Evolutionary conservation across 2,888 invertebrate genomes (phyloP).

Genomic region (Gandaritis pyraliata): DNA sequence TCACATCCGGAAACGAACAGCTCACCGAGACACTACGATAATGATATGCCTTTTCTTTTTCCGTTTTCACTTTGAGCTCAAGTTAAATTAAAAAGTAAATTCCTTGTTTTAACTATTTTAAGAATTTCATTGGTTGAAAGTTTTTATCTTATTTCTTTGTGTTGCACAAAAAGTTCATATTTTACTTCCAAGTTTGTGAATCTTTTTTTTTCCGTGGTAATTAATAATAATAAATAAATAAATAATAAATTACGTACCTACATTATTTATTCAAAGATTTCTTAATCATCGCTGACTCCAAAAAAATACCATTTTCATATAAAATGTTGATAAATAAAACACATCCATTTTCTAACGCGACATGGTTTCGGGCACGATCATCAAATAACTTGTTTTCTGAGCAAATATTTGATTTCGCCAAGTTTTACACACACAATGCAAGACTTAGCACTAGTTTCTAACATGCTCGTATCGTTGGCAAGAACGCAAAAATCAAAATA

Average conservation of each 20-base stretch:
- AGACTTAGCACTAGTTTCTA: slow-evolving; percentile 11
- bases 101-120: not conserved
- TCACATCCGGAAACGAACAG: slow-evolving; percentile 69
- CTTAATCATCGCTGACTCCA: no score
- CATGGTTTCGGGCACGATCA: slow-evolving; percentile 5
- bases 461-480: not conserved
- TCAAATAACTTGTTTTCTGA: slow-evolving; percentile 37
- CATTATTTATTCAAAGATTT: no score
- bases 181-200: no score
- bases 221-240: no score
- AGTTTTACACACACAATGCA: slow-evolving; percentile 23
- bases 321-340: no score
- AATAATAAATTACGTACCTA: no score
- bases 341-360: slow-evolving; percentile 30
- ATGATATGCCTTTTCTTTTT: slow-evolving; percentile 39
- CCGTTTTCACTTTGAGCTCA: slow-evolving; percentile 8
- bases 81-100: slow-evolving; percentile 24
- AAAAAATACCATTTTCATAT: no score
- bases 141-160: not conserved
- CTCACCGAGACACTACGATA: slow-evolving; percentile 41
- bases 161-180: not conserved
- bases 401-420: slow-evolving; percentile 31
- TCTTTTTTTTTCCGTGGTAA: no score
- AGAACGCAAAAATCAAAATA: no score
- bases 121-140: not conserved